Evolutionary conservation across 1,140 invertebrate species (phyloP), one percentile per base, ranked within the genome.

Genomic region (Zelostemma sp.): DNA sequence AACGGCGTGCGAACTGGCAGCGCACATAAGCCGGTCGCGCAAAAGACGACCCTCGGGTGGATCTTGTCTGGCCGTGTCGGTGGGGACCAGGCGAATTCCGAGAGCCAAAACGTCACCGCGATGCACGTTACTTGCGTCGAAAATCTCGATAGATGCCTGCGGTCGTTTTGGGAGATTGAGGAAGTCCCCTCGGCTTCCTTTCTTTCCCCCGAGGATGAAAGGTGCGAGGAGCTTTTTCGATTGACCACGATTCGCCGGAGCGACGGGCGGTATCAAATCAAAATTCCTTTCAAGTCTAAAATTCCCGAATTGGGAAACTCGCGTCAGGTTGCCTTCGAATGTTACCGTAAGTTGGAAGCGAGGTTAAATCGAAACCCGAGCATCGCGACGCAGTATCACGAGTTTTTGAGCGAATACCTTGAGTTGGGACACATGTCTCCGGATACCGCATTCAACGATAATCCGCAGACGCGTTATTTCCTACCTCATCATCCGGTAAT

Each of bases 401-500:
- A 14, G 1, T 48, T 48, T 5, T n/a, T 25, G 6, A 8, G 17
- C 0, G 15, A 53, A 8, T 45, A 17, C 8, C 12, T 21, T 1
- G 15, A 35, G n/a, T 16, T 62, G 1, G 9, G 14, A 16, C n/a
- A 16, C 6, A 12, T 14, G 9, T 66, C 79, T 33, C 17, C 53
- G 0, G 14, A 69, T 6, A 78, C 81, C 40, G 68, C 82, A 45
- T 41, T 61, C 16, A 78, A 80, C 49, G 82, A 81, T 54, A 33
- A 71, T 45, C 19, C 28, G 17, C 4, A 21, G 8, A n/a, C 3
- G 8, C 8, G 3, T 28, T 60, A 19, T 57, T 81, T 82, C 58
- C 41, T 86, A 14, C 82, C 85, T 6, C 83, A 87, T 62, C 82
- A 84, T 35, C 65, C 69, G 4, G 81, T 86, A 0, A 6, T 80